Conservation (phyloP, 2,797 vertebrate species). For the Coregonus suidteri region DNA sequence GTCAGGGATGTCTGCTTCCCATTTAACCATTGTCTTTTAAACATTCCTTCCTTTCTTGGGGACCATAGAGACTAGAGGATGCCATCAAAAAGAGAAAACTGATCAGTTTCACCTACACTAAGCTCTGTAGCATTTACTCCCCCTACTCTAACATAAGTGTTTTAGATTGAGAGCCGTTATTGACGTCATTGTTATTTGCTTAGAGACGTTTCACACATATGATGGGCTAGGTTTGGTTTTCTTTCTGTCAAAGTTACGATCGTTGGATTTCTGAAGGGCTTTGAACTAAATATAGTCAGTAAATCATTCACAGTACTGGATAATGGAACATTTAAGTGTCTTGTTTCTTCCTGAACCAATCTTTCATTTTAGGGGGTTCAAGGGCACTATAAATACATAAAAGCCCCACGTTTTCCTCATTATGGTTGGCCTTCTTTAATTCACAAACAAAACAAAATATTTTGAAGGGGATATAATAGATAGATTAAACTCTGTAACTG, state of each 20-base stretch:
- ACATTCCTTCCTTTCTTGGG: slow-evolving; percentile 6
- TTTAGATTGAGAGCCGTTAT: neutral
- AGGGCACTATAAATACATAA: slow-evolving; percentile 9
- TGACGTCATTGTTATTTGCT: neutral
- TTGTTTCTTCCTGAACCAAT: neutral
- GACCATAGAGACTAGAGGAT: slow-evolving; percentile 4
- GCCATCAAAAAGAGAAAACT: slow-evolving; percentile 10
- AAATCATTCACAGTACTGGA: slow-evolving; percentile 8
- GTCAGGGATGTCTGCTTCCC: slow-evolving; percentile 25
- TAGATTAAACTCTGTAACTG: neutral
- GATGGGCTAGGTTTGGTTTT: neutral
- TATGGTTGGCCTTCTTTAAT: slow-evolving; percentile 47
- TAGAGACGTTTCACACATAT: neutral
- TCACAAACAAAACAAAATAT: slow-evolving; percentile 46
- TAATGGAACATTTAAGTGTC: slow-evolving; percentile 16
- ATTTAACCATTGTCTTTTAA: slow-evolving; percentile 22
- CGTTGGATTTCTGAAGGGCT: neutral
- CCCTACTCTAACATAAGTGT: neutral
- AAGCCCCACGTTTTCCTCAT: slow-evolving; percentile 31
- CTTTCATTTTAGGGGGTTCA: slow-evolving; percentile 11
- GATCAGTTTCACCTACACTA: slow-evolving; percentile 4
- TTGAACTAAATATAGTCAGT: slow-evolving; percentile 1
- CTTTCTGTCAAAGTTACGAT: neutral
- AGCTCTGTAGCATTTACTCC: neutral
- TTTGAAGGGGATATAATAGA: slow-evolving; percentile 30